These are phyloP conservation scores for Mactromeris polynyma DNA, from an alignment of 2,888 invertebrate species.

Conservation along the genomic window DNA sequence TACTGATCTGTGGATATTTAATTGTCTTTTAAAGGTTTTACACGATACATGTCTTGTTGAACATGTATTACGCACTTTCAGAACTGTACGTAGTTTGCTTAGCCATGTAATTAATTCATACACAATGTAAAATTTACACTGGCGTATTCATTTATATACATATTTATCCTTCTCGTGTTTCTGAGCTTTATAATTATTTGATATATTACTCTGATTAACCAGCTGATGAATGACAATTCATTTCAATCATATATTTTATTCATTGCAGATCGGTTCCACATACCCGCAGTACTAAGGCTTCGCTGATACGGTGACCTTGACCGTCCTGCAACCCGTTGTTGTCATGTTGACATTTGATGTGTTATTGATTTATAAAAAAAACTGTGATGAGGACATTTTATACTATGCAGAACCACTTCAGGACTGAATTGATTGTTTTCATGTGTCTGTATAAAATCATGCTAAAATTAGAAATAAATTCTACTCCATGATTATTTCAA, in stretches of 20 bases:
- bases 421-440: constrained; percentile 40
- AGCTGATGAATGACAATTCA: background rate
- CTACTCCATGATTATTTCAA: constrained; percentile 24
- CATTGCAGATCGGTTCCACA: constrained; percentile 80
- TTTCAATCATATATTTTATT: constrained; percentile 26
- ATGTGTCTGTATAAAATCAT: constrained; percentile 36
- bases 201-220: background rate
- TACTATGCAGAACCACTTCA: constrained; percentile 51
- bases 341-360: constrained; percentile 24
- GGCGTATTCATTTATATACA: background rate
- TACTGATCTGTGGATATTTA: background rate
- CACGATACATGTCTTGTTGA: background rate
- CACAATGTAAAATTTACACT: background rate
- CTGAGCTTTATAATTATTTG: background rate
- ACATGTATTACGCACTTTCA: background rate
- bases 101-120: background rate
- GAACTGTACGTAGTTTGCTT: background rate
- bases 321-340: constrained; percentile 28
- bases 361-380: constrained; percentile 27
- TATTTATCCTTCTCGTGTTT: background rate
- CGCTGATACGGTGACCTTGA: constrained; percentile 78
- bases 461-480: constrained; percentile 27
- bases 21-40: background rate
- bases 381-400: constrained; percentile 53
- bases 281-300: constrained; percentile 82